Evolutionary conservation across 2,888 invertebrate genomes (phyloP).

Genomic region (Caenorhabditis sp.): DNA sequence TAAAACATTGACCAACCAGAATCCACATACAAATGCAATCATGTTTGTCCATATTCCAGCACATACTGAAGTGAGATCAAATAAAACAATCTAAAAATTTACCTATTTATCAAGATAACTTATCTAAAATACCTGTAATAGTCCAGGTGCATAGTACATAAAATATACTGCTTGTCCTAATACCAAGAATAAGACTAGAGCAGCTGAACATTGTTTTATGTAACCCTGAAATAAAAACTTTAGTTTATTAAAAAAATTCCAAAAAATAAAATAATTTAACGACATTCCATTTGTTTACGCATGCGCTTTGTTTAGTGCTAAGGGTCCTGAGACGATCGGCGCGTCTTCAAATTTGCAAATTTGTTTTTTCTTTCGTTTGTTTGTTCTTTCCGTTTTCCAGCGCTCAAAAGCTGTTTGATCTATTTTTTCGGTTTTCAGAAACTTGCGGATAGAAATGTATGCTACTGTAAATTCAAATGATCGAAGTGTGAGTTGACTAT

Average conservation of each 20-base stretch:
- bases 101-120: background rate
- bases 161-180: conserved; percentile 51
- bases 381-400: background rate
- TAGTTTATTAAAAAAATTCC: background rate
- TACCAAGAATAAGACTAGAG: conserved; percentile 35
- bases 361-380: background rate
- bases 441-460: background rate
- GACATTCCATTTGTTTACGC: conserved; percentile 13
- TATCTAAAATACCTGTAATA: conserved; percentile 35
- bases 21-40: conserved; percentile 52
- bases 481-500: background rate
- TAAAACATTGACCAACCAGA: conserved; percentile 46
- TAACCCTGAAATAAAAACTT: conserved; percentile 9
- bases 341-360: conserved; percentile 30
- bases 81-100: conserved; percentile 40
- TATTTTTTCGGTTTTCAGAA: background rate
- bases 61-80: conserved; percentile 46
- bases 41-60: conserved; percentile 59
- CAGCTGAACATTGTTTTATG: conserved; percentile 18
- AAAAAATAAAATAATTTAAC: conserved; percentile 8
- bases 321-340: conserved; percentile 40
- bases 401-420: background rate
- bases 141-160: conserved; percentile 49
- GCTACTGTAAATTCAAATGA: background rate
- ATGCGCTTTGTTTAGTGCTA: conserved; percentile 20